A percentile compares a stretch with the other conserved stretches of the same genome.
phyloP scores from a whole-genome alignment of 2,113 vertebrate genomes.

The Leucosticte australis region DNA sequence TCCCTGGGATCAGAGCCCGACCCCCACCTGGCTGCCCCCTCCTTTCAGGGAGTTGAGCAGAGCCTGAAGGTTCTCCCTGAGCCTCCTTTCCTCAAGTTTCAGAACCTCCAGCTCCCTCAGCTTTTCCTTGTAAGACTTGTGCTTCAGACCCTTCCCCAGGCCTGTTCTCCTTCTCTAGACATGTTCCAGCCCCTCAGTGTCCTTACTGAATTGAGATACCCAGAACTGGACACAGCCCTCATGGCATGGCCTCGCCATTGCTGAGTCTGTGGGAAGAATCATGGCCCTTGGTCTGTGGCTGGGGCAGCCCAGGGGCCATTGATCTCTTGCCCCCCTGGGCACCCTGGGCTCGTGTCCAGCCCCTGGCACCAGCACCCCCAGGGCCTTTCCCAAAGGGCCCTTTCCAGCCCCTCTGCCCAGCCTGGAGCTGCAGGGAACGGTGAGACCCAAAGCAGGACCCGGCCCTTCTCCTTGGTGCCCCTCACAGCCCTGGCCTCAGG shows the following conservation, averaged over 20 bases:
- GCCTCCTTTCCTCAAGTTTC: neutral
- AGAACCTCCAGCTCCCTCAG: neutral
- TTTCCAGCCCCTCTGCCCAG: neutral
- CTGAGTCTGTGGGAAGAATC: neutral
- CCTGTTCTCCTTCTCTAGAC: neutral
- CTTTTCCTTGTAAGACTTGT: neutral
- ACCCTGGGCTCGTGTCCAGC: neutral
- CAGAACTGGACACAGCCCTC: neutral
- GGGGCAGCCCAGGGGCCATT: neutral
- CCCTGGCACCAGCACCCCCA: neutral
- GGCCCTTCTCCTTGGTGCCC: neutral
- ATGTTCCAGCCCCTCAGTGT: neutral
- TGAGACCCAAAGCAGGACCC: neutral
- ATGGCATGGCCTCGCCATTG: accelerated
- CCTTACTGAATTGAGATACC: neutral
- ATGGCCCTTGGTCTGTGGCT: neutral
- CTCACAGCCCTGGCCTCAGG: neutral
- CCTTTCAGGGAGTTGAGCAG: neutral
- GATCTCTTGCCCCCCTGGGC: neutral
- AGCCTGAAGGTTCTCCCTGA: neutral
- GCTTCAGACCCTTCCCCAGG: neutral
- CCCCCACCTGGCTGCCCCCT: neutral
- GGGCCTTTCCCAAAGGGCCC: neutral
- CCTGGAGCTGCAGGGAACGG: neutral
- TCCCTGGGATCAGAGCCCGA: accelerated